These are phyloP conservation scores for Carpatolechia fugitivella DNA, from an alignment of 2,888 invertebrate genomes.

Conservation along the genomic window DNA sequence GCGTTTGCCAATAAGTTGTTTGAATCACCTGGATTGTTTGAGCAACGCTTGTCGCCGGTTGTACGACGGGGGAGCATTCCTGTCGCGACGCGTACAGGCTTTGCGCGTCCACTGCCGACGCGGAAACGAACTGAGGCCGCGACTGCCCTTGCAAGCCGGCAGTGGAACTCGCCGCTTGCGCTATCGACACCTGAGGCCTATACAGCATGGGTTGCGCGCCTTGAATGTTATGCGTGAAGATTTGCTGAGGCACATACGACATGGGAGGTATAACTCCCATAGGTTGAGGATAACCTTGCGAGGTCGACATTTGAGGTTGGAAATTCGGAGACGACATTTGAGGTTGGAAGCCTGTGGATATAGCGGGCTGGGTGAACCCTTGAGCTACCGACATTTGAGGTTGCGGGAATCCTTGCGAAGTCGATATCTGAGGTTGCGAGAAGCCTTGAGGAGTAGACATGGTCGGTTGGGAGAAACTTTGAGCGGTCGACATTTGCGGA, in stretches of 20 bases:
- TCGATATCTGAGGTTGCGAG: neutral
- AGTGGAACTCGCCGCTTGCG: slow-evolving; percentile 43
- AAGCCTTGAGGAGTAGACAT: neutral
- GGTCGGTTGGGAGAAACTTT: slow-evolving; percentile 6
- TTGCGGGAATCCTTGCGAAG: neutral
- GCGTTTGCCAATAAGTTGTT: slow-evolving; percentile 7
- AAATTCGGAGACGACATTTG: neutral
- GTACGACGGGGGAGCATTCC: slow-evolving; percentile 44
- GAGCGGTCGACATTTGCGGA: slow-evolving; percentile 15
- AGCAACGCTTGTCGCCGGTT: slow-evolving; percentile 14
- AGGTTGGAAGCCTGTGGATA: too few species aligned
- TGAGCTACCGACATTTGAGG: neutral
- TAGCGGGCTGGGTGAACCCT: too few species aligned
- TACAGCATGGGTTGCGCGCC: slow-evolving; percentile 57
- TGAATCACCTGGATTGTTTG: slow-evolving; percentile 44
- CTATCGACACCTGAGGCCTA: slow-evolving; percentile 43
- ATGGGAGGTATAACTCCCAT: slow-evolving; percentile 44
- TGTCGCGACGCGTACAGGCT: slow-evolving; percentile 47
- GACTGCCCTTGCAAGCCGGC: slow-evolving; percentile 31
- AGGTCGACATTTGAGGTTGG: slow-evolving; percentile 5
- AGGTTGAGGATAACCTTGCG: slow-evolving; percentile 29
- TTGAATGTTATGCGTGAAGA: slow-evolving; percentile 42
- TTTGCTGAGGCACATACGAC: slow-evolving; percentile 42
- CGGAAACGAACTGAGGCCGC: slow-evolving; percentile 41
- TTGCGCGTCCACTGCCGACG: slow-evolving; percentile 41